Evolutionary conservation across 2,113 vertebrate genomes (phyloP).

Genomic region (Phoenicopterus ruber): DNA sequence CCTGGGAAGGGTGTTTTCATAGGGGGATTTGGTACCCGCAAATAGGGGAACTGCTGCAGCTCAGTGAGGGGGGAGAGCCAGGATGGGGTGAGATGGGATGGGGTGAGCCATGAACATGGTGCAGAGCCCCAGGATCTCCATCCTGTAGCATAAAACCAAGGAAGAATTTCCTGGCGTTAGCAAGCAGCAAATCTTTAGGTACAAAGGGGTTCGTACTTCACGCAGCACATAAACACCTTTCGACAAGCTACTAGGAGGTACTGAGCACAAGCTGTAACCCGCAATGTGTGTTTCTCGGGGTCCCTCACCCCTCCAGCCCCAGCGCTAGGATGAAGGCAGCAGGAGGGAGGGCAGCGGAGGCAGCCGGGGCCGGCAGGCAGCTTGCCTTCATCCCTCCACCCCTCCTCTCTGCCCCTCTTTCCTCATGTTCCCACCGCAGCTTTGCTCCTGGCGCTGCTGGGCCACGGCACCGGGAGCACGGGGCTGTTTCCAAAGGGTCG

Average conservation of each 20-base stretch:
- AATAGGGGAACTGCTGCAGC: background rate
- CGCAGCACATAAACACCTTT: background rate
- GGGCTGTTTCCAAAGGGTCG: background rate
- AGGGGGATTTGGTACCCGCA: background rate
- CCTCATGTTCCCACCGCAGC: background rate
- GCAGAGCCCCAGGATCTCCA: background rate
- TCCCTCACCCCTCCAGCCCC: background rate
- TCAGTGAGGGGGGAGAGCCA: background rate
- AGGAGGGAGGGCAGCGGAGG: background rate
- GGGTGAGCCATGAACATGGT: background rate
- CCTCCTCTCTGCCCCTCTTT: background rate
- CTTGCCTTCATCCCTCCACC: background rate
- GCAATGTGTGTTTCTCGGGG: accelerated
- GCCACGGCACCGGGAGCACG: accelerated
- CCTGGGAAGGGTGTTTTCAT: background rate
- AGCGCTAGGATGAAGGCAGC: background rate
- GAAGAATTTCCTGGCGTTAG: background rate
- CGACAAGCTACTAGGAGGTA: background rate
- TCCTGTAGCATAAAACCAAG: background rate
- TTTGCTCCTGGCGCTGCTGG: background rate
- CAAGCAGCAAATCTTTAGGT: background rate
- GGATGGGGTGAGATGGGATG: background rate
- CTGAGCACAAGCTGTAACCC: background rate
- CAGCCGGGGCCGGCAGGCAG: background rate
- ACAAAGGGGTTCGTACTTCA: background rate